Percentiles rank a stretch among this genome's conserved stretches.
Evolutionary conservation across 2,113 vertebrate species (phyloP).

Genomic region (Brachypodius melanocephalos): DNA sequence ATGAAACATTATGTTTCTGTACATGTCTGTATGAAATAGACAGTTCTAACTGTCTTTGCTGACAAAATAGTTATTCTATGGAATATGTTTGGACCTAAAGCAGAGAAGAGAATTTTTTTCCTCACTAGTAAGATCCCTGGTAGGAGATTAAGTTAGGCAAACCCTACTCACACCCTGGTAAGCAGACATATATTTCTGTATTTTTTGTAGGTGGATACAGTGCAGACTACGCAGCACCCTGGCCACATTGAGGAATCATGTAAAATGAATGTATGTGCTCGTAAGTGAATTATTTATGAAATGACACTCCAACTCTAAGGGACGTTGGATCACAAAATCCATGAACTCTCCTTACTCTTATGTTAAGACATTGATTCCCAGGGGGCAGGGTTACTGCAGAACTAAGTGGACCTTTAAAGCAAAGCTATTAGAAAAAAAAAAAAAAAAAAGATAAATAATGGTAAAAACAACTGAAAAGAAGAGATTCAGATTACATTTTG

Average conservation of each 20-base stretch:
- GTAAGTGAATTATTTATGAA: slow-evolving; percentile 73
- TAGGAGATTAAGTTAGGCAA: slow-evolving; percentile 46
- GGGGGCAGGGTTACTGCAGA: slow-evolving; percentile 51
- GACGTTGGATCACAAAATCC: slow-evolving; percentile 70
- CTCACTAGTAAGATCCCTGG: neutral
- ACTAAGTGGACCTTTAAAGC: slow-evolving; percentile 34
- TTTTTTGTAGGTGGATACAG: slow-evolving; percentile 78
- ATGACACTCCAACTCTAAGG: slow-evolving; percentile 65
- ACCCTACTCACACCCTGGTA: slow-evolving; percentile 63
- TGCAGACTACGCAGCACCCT: slow-evolving; percentile 72
- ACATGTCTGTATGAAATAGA: neutral
- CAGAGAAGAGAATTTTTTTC: neutral
- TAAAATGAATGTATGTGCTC: slow-evolving; percentile 78
- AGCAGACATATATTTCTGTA: slow-evolving; percentile 78
- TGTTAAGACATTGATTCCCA: slow-evolving; percentile 65
- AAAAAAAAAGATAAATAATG: neutral
- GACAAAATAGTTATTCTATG: neutral
- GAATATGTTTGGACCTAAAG: neutral
- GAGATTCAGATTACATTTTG: slow-evolving; percentile 23
- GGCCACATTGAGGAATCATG: slow-evolving; percentile 74
- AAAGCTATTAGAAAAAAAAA: slow-evolving; percentile 21
- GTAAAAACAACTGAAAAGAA: neutral
- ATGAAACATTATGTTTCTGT: neutral
- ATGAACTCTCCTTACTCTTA: slow-evolving; percentile 14
- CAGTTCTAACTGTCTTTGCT: neutral